Base-by-base conservation (phyloP, 2,113 vertebrate species). In the Leptobrachium leishanense region DNA sequence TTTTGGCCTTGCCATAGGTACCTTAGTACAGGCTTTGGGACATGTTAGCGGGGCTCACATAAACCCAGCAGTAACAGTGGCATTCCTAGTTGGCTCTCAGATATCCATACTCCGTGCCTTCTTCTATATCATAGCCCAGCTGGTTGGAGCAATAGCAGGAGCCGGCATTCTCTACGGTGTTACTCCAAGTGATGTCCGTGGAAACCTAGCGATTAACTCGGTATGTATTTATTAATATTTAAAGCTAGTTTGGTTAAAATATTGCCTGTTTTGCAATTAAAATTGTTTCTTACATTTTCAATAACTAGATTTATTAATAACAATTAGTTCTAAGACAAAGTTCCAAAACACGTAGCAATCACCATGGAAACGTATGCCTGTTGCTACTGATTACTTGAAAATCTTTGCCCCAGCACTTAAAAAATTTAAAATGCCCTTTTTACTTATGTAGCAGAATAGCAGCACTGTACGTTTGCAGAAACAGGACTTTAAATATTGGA, bases 31-130 rank as follows among this genome's bases (percentile, higher is more conserved):
- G 62, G 86, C 90, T 0, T 86, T 94, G 0, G 93, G 93, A 3
- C 93, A 89, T 1, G 84, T 94, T 81, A 94, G 93, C 0, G 93
- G 93, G 0, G 93, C 89, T 31, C 92, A 94, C 85, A 90, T 94
- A 81, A 94, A 94, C 85, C 93, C 93, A 0, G 93, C 93, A 0
- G 86, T 94, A 20, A 93, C 92, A 43, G 84, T 94, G 31, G 92
- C 92, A 57, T 91, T 93, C 83, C 83, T 94, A 0, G 82, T 92
- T 0, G 93, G 92, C 44, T 93, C 92, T 81, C 92, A 93, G 82
- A 93, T 94, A 83, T 94, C 92, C 0, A 82, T 94, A 76, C 86
- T 89, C 2, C 88, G 93, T 6, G 86, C 85, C 0, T 2, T 86
- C 39, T 91, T 92, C 85, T 94, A 94, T 3, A 75, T 94, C 2